Percentiles rank a stretch among this genome's conserved stretches.
These are phyloP conservation scores for Caenorhabditis macrosperma DNA, from an alignment of 2,888 invertebrate genomes.

Conservation along the genomic window DNA sequence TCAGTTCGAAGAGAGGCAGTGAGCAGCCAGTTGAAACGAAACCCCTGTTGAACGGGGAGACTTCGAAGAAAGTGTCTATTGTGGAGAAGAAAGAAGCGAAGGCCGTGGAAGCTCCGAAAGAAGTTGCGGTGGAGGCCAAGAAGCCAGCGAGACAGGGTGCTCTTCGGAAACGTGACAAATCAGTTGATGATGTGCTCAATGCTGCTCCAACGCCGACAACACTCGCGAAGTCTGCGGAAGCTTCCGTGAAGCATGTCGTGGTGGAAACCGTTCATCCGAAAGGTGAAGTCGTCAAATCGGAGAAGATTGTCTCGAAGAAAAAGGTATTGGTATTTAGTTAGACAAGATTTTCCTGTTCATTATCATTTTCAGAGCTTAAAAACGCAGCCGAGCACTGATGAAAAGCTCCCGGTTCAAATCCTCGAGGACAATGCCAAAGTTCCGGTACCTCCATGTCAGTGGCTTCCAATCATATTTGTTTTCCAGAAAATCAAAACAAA, in stretches of 20 bases:
- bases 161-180: slow-evolving; percentile 56
- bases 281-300: slow-evolving; percentile 46
- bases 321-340: slow-evolving; percentile 10
- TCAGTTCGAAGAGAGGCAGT: slow-evolving; percentile 31
- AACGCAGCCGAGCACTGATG: slow-evolving; percentile 15
- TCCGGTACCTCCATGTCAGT: slow-evolving; percentile 30
- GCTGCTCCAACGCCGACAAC: slow-evolving; percentile 45
- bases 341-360: no score
- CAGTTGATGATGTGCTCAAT: slow-evolving; percentile 51
- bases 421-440: slow-evolving; percentile 35
- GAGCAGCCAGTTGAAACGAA: neutral
- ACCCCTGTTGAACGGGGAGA: neutral
- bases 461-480: neutral
- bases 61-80: neutral
- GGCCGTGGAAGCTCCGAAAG: slow-evolving; percentile 28
- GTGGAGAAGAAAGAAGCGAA: slow-evolving; percentile 29
- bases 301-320: slow-evolving; percentile 45
- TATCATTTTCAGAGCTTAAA: slow-evolving; percentile 22
- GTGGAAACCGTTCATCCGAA: slow-evolving; percentile 43
- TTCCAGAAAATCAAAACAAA: slow-evolving; percentile 52
- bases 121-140: slow-evolving; percentile 37
- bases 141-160: slow-evolving; percentile 63
- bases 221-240: slow-evolving; percentile 29
- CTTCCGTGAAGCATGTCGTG: slow-evolving; percentile 29
- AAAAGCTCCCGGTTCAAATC: slow-evolving; percentile 22